Evolutionary conservation across 1,140 invertebrate genomes (phyloP).

Genomic region (Cotesia vestalis): DNA sequence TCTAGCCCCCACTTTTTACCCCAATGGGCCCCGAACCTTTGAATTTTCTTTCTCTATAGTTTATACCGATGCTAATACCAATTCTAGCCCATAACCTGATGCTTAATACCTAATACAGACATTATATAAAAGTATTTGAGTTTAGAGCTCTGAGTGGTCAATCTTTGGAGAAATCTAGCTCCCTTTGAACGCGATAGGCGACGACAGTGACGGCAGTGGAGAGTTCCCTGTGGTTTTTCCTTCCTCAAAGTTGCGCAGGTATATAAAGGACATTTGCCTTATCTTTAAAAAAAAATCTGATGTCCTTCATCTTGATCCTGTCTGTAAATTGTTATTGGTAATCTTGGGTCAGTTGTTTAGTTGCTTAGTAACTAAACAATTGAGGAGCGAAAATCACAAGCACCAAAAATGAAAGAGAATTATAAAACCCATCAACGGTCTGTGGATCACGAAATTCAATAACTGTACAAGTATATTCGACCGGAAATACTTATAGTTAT

Average conservation of each 20-base stretch:
- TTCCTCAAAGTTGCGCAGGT: conserved; percentile 28
- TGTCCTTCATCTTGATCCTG: conserved; percentile 32
- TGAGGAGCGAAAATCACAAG: conserved; percentile 6
- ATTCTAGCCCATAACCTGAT: too few species aligned
- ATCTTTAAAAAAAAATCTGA: conserved; percentile 40
- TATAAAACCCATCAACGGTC: neutral
- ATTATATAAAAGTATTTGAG: too few species aligned
- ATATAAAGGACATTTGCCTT: conserved; percentile 10
- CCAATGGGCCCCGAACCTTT: too few species aligned
- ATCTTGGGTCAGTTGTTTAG: conserved; percentile 6
- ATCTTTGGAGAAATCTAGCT: too few species aligned
- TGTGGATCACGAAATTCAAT: too few species aligned
- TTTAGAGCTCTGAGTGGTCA: too few species aligned
- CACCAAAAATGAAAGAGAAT: neutral
- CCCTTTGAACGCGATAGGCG: too few species aligned
- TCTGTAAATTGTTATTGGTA: conserved; percentile 36
- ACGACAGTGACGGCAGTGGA: too few species aligned
- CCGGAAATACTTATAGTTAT: conserved; percentile 29
- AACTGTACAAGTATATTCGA: neutral
- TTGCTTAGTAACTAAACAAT: neutral
- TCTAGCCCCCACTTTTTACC: too few species aligned
- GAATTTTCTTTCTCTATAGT: too few species aligned
- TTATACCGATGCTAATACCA: too few species aligned
- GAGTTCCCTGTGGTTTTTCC: conserved; percentile 11
- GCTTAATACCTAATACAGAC: too few species aligned